phyloP scores from a whole-genome alignment of 2,888 invertebrate genomes.

The Exephanes ischioxanthus region DNA sequence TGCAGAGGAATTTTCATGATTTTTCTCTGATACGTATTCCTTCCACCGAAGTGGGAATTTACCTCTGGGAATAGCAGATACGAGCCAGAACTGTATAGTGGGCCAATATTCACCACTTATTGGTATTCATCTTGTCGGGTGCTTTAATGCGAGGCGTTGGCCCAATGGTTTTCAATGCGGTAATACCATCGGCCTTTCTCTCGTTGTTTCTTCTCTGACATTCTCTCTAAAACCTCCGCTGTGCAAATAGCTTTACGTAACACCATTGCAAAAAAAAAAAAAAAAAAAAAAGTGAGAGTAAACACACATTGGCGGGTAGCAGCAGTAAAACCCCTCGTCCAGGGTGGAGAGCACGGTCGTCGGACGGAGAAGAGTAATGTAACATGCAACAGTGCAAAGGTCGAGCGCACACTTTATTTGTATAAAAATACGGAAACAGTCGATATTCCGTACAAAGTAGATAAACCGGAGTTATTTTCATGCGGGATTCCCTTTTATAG shows the following conservation, averaged over 20 bases:
- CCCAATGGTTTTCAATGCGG: neutral
- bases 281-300: neutral
- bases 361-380: slow-evolving; percentile 8
- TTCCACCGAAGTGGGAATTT: too few relatives aligned
- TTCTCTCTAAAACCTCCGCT: neutral
- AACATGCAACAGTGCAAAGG: slow-evolving; percentile 1
- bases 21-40: too few relatives aligned
- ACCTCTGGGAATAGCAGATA: too few relatives aligned
- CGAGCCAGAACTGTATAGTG: too few relatives aligned
- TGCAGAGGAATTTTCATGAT: too few relatives aligned
- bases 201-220: slow-evolving; percentile 1
- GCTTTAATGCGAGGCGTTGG: too few relatives aligned
- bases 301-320: neutral
- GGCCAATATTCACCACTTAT: too few relatives aligned
- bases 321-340: neutral
- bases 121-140: too few relatives aligned
- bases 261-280: neutral
- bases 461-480: slow-evolving; percentile 9
- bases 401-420: slow-evolving; percentile 23
- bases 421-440: slow-evolving; percentile 28
- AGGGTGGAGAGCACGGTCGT: slow-evolving; percentile 15
- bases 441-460: neutral
- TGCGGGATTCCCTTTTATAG: slow-evolving; percentile 6
- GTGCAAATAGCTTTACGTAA: slow-evolving; percentile 29
- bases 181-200: neutral